These are phyloP conservation scores for Agrypnia vestita DNA, from an alignment of 1,140 invertebrate genomes.

Conservation along the genomic window DNA sequence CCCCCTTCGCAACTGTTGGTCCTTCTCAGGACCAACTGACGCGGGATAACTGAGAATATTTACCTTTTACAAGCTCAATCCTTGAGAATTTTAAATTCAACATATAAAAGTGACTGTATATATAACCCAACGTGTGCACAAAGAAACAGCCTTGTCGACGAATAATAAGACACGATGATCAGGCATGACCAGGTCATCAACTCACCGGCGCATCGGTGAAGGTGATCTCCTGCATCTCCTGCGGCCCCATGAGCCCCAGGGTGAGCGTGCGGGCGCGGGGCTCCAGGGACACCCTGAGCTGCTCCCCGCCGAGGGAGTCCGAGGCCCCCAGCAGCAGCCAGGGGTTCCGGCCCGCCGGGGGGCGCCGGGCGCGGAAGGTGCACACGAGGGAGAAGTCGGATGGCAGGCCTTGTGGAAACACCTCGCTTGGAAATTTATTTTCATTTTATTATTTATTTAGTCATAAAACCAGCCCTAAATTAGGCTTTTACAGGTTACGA, in stretches of 20 bases:
- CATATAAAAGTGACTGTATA: no score
- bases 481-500: no score
- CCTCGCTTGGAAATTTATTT: constrained; percentile 63
- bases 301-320: constrained; percentile 70
- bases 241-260: constrained; percentile 72
- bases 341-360: constrained; percentile 70
- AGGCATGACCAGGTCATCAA: not conserved
- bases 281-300: constrained; percentile 82
- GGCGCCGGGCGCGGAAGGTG: constrained; percentile 75
- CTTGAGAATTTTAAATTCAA: no score
- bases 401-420: constrained; percentile 68
- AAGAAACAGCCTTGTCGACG: no score
- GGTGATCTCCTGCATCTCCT: constrained; percentile 43
- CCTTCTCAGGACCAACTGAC: no score
- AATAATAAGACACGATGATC: no score
- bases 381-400: constrained; percentile 73
- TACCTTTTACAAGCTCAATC: no score
- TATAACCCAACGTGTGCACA: no score
- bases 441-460: not conserved
- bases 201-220: constrained; percentile 55
- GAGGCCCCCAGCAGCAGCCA: constrained; percentile 83
- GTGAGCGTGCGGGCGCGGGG: constrained; percentile 72
- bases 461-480: no score
- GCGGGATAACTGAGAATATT: no score
- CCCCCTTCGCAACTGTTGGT: no score